Conservation (phyloP, 2,888 invertebrate species). For the Nesidiocoris tenuis region DNA sequence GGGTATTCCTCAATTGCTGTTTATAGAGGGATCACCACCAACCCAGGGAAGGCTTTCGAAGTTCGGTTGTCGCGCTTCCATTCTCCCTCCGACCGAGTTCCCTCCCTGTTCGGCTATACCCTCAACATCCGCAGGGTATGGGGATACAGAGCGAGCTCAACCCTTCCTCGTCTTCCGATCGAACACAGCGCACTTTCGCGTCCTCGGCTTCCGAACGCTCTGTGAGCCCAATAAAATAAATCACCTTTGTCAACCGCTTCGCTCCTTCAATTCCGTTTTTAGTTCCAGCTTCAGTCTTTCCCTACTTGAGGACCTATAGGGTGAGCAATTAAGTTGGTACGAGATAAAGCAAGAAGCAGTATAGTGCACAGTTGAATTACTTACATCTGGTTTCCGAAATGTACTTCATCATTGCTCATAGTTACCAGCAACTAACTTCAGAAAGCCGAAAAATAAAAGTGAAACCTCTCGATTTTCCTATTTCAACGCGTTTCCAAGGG, state of each 20-base stretch:
- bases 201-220: neutral
- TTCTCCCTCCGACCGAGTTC: neutral
- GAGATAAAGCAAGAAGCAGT: too few relatives aligned
- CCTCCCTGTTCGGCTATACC: neutral
- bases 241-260: conserved; percentile 17
- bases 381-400: too few relatives aligned
- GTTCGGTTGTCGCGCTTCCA: neutral
- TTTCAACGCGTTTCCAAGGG: too few relatives aligned
- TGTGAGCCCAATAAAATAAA: conserved; percentile 27
- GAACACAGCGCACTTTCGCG: conserved; percentile 13
- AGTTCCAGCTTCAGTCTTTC: neutral
- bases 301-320: too few relatives aligned
- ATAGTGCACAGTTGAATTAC: too few relatives aligned
- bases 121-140: too few relatives aligned
- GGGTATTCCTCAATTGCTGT: conserved; percentile 44
- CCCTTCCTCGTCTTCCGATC: conserved; percentile 20
- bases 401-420: too few relatives aligned
- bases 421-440: too few relatives aligned
- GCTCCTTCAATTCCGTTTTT: neutral
- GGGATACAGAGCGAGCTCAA: too few relatives aligned
- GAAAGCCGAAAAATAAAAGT: too few relatives aligned
- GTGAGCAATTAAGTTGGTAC: too few relatives aligned
- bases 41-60: neutral
- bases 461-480: too few relatives aligned
- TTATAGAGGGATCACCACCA: conserved; percentile 41